Percentiles rank a stretch among this genome's conserved stretches.
phyloP scores from a whole-genome alignment of 1,140 invertebrate species.

The Drosophila carrolli region DNA sequence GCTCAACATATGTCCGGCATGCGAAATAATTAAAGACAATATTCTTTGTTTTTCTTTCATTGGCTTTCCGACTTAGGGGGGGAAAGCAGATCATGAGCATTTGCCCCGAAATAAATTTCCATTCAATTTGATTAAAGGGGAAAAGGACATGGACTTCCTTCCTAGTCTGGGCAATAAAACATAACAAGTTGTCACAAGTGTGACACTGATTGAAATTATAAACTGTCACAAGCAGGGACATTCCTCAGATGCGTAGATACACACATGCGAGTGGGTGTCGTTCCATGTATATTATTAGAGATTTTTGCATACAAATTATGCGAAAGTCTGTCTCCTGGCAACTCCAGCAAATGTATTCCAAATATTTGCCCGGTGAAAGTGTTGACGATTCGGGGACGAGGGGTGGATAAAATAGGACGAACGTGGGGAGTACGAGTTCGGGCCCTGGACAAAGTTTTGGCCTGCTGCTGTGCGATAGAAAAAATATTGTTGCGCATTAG shows the following conservation, averaged over 20 bases:
- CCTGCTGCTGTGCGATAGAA: conserved; percentile 38
- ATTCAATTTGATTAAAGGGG: conserved; percentile 21
- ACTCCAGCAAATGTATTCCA: conserved; percentile 56
- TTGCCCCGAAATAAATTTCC: conserved; percentile 26
- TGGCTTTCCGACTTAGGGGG: conserved; percentile 11
- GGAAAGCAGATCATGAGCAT: conserved; percentile 3
- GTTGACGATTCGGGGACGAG: conserved; percentile 45
- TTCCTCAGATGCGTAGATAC: conserved; percentile 21
- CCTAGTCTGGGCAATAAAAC: conserved; percentile 53
- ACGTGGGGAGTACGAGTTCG: not conserved
- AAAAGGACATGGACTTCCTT: not conserved
- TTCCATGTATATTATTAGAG: conserved; percentile 62
- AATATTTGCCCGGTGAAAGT: conserved; percentile 74
- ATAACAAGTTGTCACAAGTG: conserved; percentile 57
- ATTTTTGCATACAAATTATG: conserved; percentile 75
- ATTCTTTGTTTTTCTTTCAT: conserved; percentile 33
- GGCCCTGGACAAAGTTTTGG: conserved; percentile 29
- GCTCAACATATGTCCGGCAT: conserved; percentile 16
- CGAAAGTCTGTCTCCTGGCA: conserved; percentile 41
- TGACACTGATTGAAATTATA: conserved; percentile 81
- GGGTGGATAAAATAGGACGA: not conserved
- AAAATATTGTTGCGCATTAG: conserved; percentile 48
- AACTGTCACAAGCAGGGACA: conserved; percentile 54
- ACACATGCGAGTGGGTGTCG: conserved; percentile 18
- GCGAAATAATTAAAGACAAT: conserved; percentile 70